Conservation (phyloP, 2,113 vertebrate genomes). For the Apistogramma diplotaenia region DNA sequence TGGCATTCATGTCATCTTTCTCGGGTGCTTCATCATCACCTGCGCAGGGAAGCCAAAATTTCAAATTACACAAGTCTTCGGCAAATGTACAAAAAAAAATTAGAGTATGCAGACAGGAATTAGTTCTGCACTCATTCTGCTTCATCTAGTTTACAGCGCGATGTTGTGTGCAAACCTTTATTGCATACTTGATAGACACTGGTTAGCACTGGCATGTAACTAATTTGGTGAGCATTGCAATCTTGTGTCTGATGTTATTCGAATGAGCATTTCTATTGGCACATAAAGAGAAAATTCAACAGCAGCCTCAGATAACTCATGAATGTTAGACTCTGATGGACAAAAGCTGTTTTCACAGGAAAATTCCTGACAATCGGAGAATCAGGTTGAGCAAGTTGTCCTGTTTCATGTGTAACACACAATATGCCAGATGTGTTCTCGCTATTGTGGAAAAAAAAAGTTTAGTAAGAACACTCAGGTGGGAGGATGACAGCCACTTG, state of each 20-base stretch:
- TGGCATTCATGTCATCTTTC: slow-evolving; percentile 77
- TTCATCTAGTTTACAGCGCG: not conserved
- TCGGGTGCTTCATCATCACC: slow-evolving; percentile 71
- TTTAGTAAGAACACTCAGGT: not conserved
- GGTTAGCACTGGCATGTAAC: not conserved
- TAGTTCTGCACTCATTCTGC: not conserved
- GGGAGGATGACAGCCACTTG: not conserved
- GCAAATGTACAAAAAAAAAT: not conserved
- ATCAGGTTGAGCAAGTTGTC: not conserved
- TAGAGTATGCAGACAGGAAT: not conserved
- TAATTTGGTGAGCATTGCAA: not conserved
- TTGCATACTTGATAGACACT: not conserved
- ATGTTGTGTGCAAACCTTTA: not conserved
- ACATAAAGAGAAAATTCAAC: no score
- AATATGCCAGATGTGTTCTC: no score
- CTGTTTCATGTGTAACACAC: not conserved
- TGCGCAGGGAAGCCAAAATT: slow-evolving; percentile 21
- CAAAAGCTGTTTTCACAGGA: not conserved
- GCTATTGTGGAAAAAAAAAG: no score
- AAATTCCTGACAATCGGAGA: not conserved
- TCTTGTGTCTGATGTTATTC: not conserved
- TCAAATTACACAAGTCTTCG: not conserved
- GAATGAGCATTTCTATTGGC: not conserved
- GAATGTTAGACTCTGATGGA: not conserved
- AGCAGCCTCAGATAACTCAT: not conserved